Conservation (phyloP, 2,113 vertebrate genomes). For the Chlamydotis undulata region DNA sequence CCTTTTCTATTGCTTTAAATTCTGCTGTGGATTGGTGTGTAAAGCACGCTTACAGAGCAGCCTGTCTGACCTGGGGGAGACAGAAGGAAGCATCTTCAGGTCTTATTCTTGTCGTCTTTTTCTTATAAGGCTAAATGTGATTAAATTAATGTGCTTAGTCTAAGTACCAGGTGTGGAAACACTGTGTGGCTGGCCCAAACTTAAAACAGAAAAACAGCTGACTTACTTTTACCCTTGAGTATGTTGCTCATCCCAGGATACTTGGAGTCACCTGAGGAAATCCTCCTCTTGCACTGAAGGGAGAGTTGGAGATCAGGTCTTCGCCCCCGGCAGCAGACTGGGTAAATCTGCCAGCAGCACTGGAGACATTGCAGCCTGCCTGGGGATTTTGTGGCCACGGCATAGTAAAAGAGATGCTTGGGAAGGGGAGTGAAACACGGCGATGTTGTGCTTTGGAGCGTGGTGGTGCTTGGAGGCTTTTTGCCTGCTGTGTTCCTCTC, state of each 20-base stretch:
- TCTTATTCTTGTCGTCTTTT: conserved; percentile 6
- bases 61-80: background rate
- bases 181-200: background rate
- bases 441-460: background rate
- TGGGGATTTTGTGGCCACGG: background rate
- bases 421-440: background rate
- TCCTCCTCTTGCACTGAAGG: background rate
- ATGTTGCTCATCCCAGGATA: background rate
- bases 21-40: background rate
- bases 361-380: background rate
- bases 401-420: background rate
- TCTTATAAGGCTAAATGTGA: background rate
- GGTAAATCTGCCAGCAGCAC: background rate
- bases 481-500: background rate
- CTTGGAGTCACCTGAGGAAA: background rate
- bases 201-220: background rate
- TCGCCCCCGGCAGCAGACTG: background rate
- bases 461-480: background rate
- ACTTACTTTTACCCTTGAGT: background rate
- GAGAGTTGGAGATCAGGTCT: background rate
- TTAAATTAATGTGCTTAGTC: conserved; percentile 12
- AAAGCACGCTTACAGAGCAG: background rate
- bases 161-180: background rate
- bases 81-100: background rate
- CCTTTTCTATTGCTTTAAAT: background rate